Evolutionary conservation across 1,140 invertebrate species (phyloP), one percentile per base, ranked within the genome.

Genomic region (Leguminivora glycinivorella): DNA sequence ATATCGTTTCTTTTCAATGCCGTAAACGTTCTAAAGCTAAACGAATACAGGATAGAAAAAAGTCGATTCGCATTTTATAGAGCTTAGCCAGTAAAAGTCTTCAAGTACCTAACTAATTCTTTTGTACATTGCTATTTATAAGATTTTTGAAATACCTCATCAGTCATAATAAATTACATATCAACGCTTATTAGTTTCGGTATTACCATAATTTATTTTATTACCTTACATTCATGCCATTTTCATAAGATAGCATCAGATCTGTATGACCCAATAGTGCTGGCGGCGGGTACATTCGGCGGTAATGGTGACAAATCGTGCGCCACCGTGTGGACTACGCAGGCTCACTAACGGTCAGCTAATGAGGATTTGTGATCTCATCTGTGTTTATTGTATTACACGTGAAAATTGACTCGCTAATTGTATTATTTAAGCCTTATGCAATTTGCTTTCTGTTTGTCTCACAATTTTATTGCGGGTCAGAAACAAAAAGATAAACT

Each of bases 291-390:
- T 52, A 52, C 47, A 52, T 47, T 47, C 43, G 17, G 14, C 43
- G 14, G 43, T 52, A 52, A 52, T 52, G 47, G 47, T 52, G 47
- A 52, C 47, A 52, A 52, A 52, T 52, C 19, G 47, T 52, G 47
- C 47, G 47, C 19, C 19, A 52, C 47, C 5, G 19, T 22, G 6
- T 52, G 19, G 47, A 43, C 40, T 52, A 52, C 19, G 19, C 47
- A 52, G 47, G 47, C 17, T 10, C 17, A 52, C 58, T 29, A 29
- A 29, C 58, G 26, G 58, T 29, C 26, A 17, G 25, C 58, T 63
- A 63, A 63, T 63, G 58, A 31, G 58, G 26, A 63, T 63, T 63
- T 31, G 58, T 29, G 58, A 63, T 31, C 26, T 17, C 24, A 60
- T 60, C 26, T 29, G 58, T 31, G n/a, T 63, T 63, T 63, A 63